Base-by-base conservation (phyloP, 1,140 invertebrate species). In the Reticulitermes speratus region DNA sequence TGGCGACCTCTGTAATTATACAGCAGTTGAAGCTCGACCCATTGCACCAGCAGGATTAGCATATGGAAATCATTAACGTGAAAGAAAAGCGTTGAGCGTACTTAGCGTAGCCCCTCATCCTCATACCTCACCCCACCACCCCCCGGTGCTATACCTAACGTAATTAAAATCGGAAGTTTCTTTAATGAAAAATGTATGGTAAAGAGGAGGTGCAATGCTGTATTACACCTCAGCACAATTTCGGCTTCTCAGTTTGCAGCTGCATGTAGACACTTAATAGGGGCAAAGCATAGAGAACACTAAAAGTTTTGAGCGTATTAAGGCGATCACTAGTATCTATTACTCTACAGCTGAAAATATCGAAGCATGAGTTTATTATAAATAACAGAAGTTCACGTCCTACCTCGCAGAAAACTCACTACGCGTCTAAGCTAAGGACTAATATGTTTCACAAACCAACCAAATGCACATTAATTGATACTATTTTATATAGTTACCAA, bases 101-200 rank as follows among this genome's bases (percentile, higher is more conserved):
- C 59, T 65, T 65, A 65, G 59, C 21, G 59, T 6, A 30, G n/a
- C 65, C 65, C 65, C 65, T 48, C 81, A 44, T 16, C 82, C 16
- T 44, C 38, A n/a, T 44, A 25, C 83, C 83, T n/a, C 48, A 16
- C 83, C 19, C 14, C 52, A 2, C 38, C 5, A 38, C 9, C 52
- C 48, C 52, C n/a, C 83, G 5, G 14, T 32, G 25, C 65, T 30
- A 30, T 30, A 75, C 25, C 65, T 30, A 84, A 52, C 45, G 83
- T 52, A 84, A 84, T 84, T 84, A 84, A 84, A 84, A 84, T 52
- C 83, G 83, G 83, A 84, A 84, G 48, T 59, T 84, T 84, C 83
- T 45, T 84, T 52, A 84, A 84, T 84, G 83, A 84, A 84, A 84
- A 84, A 84, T 84, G 83, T 52, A 52, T 75, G 65, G 65, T 75